These are phyloP conservation scores for Perccottus glenii DNA, from an alignment of 2,113 vertebrate genomes.

Conservation along the genomic window DNA sequence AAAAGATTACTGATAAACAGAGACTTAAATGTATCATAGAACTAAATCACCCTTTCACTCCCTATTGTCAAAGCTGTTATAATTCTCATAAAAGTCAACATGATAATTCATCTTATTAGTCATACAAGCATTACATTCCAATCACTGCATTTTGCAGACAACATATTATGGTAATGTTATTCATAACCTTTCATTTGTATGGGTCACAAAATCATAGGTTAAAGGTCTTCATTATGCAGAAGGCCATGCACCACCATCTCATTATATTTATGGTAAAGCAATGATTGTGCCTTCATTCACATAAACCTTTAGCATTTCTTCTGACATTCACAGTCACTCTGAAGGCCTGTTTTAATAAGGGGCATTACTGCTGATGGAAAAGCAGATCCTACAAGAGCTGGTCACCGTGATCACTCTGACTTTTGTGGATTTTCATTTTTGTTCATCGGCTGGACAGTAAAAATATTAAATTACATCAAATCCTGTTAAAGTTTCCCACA, in stretches of 20 bases:
- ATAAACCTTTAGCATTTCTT: slow-evolving; percentile 6
- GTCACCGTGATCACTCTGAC: neutral
- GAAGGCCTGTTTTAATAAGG: neutral
- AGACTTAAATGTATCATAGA: no score
- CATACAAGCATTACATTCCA: no score
- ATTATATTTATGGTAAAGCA: neutral
- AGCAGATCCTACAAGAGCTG: neutral
- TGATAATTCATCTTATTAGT: neutral
- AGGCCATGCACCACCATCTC: slow-evolving; percentile 6
- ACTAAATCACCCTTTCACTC: no score
- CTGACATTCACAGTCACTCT: slow-evolving; percentile 4
- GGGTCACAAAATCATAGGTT: slow-evolving; percentile 6
- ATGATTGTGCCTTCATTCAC: neutral
- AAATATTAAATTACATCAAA: no score
- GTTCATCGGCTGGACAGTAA: no score
- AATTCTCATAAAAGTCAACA: no score
- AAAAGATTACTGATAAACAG: no score
- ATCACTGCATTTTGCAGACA: neutral
- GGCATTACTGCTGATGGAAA: neutral
- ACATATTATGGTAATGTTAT: neutral
- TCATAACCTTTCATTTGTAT: slow-evolving; percentile 3
- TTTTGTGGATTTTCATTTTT: neutral
- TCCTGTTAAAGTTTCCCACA: no score
- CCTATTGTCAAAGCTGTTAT: neutral
- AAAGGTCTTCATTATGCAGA: slow-evolving; percentile 2